Conservation (phyloP, 2,797 vertebrate species). For the Tangara arthus region DNA sequence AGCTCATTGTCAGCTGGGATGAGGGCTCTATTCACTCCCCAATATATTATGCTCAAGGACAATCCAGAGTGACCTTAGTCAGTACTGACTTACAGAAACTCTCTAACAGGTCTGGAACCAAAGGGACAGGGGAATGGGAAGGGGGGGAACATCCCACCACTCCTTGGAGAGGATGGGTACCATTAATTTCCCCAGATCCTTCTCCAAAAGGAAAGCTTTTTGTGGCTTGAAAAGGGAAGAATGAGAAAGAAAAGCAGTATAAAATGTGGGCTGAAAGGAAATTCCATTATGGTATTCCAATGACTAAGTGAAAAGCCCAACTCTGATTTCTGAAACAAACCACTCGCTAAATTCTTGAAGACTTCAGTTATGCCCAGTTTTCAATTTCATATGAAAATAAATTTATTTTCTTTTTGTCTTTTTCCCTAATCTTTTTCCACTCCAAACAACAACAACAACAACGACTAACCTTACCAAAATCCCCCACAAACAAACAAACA, state of each 20-base stretch:
- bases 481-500: background rate
- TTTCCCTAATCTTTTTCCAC: background rate
- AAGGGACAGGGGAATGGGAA: rapidly evolving
- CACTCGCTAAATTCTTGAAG: rapidly evolving
- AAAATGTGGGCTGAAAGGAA: background rate
- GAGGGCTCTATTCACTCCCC: background rate
- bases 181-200: background rate
- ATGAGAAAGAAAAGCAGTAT: background rate
- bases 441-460: background rate
- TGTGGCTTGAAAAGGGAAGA: background rate
- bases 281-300: rapidly evolving
- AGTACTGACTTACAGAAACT: background rate
- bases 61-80: background rate
- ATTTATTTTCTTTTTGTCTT: background rate
- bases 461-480: background rate
- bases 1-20: background rate
- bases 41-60: background rate
- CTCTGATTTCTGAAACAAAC: background rate
- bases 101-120: background rate
- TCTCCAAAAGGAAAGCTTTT: background rate
- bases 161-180: background rate
- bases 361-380: background rate
- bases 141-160: rapidly evolving
- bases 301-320: background rate
- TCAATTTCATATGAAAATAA: background rate